Base-by-base conservation (phyloP, 2,888 invertebrate species). In the Macroteleia sp. region DNA sequence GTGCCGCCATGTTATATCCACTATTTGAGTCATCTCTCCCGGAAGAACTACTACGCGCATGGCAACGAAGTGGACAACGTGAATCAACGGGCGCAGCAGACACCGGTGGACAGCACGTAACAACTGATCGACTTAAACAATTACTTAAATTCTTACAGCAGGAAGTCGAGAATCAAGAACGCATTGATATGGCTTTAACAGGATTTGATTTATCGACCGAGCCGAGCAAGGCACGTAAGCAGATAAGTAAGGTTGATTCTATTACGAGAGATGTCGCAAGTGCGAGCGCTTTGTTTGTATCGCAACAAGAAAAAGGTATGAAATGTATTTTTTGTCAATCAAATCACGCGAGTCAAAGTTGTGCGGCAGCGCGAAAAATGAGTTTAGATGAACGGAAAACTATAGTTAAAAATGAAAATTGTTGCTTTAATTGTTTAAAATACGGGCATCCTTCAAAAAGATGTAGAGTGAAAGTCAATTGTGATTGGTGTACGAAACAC, bases 1-100 rank as follows among this genome's bases (percentile, higher is more conserved):
- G 79, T 28, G 81, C 85, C 0, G 80, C 84, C 2, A 85, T 85
- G 78, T 46, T 85, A n/a, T n/a, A n/a, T n/a, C n/a, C n/a, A n/a
- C n/a, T n/a, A n/a, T n/a, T n/a, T n/a, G n/a, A n/a, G n/a, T n/a
- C n/a, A n/a, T n/a, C n/a, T n/a, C n/a, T n/a, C n/a, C n/a, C n/a
- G n/a, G n/a, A n/a, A n/a, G n/a, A n/a, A n/a, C n/a, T n/a, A n/a
- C n/a, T n/a, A n/a, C n/a, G n/a, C n/a, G n/a, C n/a, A n/a, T n/a
- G n/a, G n/a, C n/a, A n/a, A n/a, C n/a, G n/a, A n/a, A n/a, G n/a
- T n/a, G n/a, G n/a, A n/a, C n/a, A n/a, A n/a, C n/a, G n/a, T n/a
- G n/a, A n/a, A n/a, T n/a, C n/a, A n/a, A n/a, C n/a, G n/a, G n/a
- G n/a, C n/a, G n/a, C n/a, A n/a, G n/a, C n/a, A n/a, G n/a, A n/a